Base-by-base conservation (phyloP, 2,888 invertebrate species). In the Mesochorus sp. region DNA sequence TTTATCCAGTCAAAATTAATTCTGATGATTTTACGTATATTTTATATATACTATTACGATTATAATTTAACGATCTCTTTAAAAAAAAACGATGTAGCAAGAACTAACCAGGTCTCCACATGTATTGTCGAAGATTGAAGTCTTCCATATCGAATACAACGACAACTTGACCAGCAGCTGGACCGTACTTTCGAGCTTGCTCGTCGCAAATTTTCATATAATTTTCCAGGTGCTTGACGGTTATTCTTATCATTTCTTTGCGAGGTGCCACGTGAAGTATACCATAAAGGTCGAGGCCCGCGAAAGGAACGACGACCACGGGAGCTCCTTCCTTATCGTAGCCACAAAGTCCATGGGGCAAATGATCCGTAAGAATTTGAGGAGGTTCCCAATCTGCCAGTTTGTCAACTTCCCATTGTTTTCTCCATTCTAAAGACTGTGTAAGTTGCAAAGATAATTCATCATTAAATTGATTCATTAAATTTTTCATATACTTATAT, bases 281-380 rank as follows among this genome's bases (percentile, higher is more conserved):
- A 1, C 97, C 97, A 92, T 95, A 95, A 62, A 96, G 93, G 88
- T 98, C 98, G 80, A 97, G 91, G 0, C 95, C 95, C 80, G 95
- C 94, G 87, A 97, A 96, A 0, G 97, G 97, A 34, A 97, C 93
- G 8, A 97, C 93, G 84, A 96, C 94, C 12, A 97, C 95, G 94
- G 97, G 96, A 1, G 95, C 94, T 12, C 97, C 97, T 81, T 96
- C 96, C 83, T 95, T 96, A 88, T 98, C 97, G 83, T 93, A 95
- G 0, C 98, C 98, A 64, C 94, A 92, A 8, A 94, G 91, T 42
- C 98, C 98, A 68, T 95, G 95, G 0, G 97, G 96, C 85, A 95
- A 94, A 91, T 96, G 95, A 62, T 94, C 94, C 19, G 92, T 91
- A 6, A 98, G 89, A 0, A 94, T 93, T 86, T 95, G 94, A 0